These are phyloP conservation scores for Drosophila lacteicornis DNA, from an alignment of 1,140 invertebrate genomes.

Conservation along the genomic window DNA sequence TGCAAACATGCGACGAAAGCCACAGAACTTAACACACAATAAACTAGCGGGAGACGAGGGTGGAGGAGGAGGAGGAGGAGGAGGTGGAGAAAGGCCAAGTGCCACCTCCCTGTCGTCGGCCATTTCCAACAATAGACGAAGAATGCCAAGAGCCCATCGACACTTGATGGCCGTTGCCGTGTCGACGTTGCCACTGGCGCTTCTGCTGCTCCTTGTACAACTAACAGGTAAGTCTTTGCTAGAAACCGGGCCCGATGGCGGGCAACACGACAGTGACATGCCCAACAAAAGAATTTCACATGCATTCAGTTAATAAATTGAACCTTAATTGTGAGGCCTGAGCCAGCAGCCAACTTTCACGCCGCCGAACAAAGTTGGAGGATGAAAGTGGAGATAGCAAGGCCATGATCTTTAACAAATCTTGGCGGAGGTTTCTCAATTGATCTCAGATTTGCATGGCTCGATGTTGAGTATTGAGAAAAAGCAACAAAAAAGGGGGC, in stretches of 20 bases:
- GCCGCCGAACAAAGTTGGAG: slow-evolving; percentile 10
- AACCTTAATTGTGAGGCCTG: slow-evolving; percentile 55
- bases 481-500: too few species aligned
- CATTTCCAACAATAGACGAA: slow-evolving; percentile 43
- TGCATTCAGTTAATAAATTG: slow-evolving; percentile 53
- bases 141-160: slow-evolving; percentile 62
- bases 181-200: slow-evolving; percentile 34
- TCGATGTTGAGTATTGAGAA: not conserved
- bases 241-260: not conserved
- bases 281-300: slow-evolving; percentile 68
- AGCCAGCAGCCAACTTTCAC: slow-evolving; percentile 23
- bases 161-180: slow-evolving; percentile 57
- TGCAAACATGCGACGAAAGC: slow-evolving; percentile 80
- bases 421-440: slow-evolving; percentile 7
- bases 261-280: slow-evolving; percentile 23
- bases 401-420: slow-evolving; percentile 9
- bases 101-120: slow-evolving; percentile 33
- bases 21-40: slow-evolving; percentile 63
- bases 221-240: slow-evolving; percentile 63
- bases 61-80: slow-evolving; percentile 6
- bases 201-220: slow-evolving; percentile 63
- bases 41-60: slow-evolving; percentile 25
- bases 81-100: slow-evolving; percentile 1
- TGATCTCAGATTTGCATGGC: not conserved
- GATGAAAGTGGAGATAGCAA: slow-evolving; percentile 42